These are phyloP conservation scores for Sialia sialis DNA, from an alignment of 2,113 vertebrate genomes.

Conservation along the genomic window DNA sequence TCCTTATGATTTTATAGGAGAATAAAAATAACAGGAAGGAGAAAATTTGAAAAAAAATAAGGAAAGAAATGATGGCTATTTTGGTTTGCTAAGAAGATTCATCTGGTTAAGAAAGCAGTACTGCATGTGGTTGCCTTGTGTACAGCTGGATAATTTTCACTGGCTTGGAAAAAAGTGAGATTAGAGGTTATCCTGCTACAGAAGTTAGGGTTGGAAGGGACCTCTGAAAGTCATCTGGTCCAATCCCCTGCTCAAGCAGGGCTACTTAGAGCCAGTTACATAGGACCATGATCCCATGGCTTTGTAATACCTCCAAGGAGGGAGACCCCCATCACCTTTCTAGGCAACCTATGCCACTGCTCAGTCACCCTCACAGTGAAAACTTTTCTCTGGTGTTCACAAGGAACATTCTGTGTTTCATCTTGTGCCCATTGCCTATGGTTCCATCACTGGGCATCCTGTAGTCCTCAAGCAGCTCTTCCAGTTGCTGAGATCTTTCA, in stretches of 20 bases:
- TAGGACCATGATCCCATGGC: not conserved
- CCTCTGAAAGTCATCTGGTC: not conserved
- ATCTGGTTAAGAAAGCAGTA: not conserved
- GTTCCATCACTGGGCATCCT: not conserved
- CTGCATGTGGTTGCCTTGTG: not conserved
- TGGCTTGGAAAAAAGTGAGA: not conserved
- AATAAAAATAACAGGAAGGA: conserved; percentile 6
- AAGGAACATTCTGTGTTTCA: not conserved
- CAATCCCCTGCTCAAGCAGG: not conserved
- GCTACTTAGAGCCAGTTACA: not conserved
- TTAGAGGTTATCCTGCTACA: not conserved
- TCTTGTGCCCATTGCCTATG: not conserved
- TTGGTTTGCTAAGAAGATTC: not conserved
- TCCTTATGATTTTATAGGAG: not conserved
- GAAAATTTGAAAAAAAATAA: not conserved
- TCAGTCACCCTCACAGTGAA: fast-evolving
- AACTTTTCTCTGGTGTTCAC: not conserved
- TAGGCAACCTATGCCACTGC: not conserved
- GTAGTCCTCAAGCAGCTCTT: not conserved
- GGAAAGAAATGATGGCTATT: not conserved
- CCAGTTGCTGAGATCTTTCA: not conserved
- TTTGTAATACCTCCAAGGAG: not conserved
- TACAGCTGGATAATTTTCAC: not conserved
- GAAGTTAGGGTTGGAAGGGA: not conserved
- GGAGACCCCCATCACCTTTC: not conserved